Evolutionary conservation across 2,797 vertebrate genomes (phyloP).

Genomic region (Myotis findleyi): DNA sequence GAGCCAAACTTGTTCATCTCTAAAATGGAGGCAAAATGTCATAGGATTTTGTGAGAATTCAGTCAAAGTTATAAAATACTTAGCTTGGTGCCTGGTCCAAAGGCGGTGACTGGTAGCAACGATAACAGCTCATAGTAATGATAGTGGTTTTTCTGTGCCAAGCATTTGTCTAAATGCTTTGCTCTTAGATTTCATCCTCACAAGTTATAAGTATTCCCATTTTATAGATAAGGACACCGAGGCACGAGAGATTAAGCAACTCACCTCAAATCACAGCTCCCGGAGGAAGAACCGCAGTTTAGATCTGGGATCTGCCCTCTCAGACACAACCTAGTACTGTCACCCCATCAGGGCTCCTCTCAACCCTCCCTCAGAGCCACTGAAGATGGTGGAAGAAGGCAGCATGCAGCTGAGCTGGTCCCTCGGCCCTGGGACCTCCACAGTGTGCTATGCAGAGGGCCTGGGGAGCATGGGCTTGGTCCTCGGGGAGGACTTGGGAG

Average conservation of each 20-base stretch:
- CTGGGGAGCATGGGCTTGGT: rapidly evolving
- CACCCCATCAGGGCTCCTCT: not conserved
- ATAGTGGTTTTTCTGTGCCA: not conserved
- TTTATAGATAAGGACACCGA: slow-evolving; percentile 19
- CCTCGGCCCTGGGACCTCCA: not conserved
- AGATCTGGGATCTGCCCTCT: rapidly evolving
- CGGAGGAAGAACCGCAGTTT: not conserved
- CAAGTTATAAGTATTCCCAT: not conserved
- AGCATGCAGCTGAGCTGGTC: rapidly evolving
- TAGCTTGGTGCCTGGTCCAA: not conserved
- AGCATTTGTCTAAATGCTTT: not conserved
- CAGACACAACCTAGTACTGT: not conserved
- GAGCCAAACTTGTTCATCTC: not conserved
- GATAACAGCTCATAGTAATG: not conserved
- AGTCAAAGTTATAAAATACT: not conserved
- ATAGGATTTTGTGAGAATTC: not conserved
- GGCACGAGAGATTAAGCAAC: not conserved
- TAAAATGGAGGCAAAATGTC: not conserved
- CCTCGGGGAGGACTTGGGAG: not conserved
- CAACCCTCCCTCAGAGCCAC: not conserved
- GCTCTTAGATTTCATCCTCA: not conserved
- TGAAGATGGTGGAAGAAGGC: not conserved
- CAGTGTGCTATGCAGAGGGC: not conserved
- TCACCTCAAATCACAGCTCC: not conserved
- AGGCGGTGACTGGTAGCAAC: not conserved